phyloP scores from a whole-genome alignment of 2,113 vertebrate species.

The Octodon degus region DNA sequence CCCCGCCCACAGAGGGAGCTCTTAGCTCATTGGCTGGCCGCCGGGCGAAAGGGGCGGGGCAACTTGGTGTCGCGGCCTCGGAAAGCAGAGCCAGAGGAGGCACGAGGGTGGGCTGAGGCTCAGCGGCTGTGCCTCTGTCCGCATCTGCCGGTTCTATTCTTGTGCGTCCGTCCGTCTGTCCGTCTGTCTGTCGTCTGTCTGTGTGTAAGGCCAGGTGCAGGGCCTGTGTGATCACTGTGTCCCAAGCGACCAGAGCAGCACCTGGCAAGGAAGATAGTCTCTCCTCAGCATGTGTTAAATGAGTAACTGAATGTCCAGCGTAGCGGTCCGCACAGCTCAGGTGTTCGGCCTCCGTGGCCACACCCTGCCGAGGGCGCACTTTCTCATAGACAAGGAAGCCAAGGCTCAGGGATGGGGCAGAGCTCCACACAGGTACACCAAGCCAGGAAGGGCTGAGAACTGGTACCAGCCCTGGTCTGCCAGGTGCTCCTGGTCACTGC shows the following conservation, averaged over 20 bases:
- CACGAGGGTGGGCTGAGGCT: rapidly evolving
- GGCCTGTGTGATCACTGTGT: background rate
- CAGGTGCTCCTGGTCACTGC: background rate
- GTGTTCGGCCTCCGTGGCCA: background rate
- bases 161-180: too few species aligned
- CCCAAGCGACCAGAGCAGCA: background rate
- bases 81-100: background rate
- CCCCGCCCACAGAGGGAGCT: background rate
- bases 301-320: background rate
- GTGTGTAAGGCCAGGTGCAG: rapidly evolving
- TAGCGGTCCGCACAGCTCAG: background rate
- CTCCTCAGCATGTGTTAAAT: background rate
- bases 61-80: rapidly evolving
- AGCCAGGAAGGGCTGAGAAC: background rate
- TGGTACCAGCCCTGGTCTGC: background rate
- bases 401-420: background rate
- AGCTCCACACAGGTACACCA: background rate
- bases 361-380: background rate
- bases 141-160: rapidly evolving
- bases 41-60: background rate
- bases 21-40: conserved; percentile 49
- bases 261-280: background rate
- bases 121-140: background rate
- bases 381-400: background rate
- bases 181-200: too few species aligned